phyloP scores from a whole-genome alignment of 2,888 invertebrate species.

The Bedellia somnulentella region DNA sequence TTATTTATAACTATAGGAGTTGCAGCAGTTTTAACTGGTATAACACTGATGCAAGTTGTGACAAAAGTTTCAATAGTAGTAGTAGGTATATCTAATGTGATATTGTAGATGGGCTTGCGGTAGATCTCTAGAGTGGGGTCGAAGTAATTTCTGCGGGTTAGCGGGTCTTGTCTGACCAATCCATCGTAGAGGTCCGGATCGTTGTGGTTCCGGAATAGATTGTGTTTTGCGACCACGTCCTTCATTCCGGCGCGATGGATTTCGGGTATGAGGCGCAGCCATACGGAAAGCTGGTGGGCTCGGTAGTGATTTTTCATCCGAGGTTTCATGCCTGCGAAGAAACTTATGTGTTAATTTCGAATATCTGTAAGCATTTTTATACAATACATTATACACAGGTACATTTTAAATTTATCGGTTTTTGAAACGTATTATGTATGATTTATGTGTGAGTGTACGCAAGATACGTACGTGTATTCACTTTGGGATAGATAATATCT shows the following conservation, averaged over 20 bases:
- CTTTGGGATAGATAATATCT: too few species aligned
- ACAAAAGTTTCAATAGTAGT: constrained; percentile 66
- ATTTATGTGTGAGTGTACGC: too few species aligned
- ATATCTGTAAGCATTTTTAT: too few species aligned
- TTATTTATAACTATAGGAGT: constrained; percentile 57
- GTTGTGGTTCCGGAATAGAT: constrained; percentile 88
- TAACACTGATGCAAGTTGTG: constrained; percentile 71
- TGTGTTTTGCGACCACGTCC: constrained; percentile 85
- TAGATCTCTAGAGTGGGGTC: constrained; percentile 66
- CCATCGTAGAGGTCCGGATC: constrained; percentile 90
- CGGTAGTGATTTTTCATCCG: constrained; percentile 93
- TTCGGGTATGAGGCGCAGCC: constrained; percentile 92
- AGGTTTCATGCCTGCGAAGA: constrained; percentile 80
- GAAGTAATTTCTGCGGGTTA: constrained; percentile 67
- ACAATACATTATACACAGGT: too few species aligned
- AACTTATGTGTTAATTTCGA: too few species aligned
- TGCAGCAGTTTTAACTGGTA: constrained; percentile 69
- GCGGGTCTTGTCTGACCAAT: constrained; percentile 80
- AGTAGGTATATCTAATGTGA: constrained; percentile 50
- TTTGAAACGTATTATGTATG: too few species aligned
- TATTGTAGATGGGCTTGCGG: constrained; percentile 61
- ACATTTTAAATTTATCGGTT: too few species aligned
- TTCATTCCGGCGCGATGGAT: constrained; percentile 87
- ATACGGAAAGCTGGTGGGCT: constrained; percentile 94
- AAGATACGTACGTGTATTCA: not conserved